Conservation (phyloP, 1,140 invertebrate genomes). For the Anthonomus grandis region DNA sequence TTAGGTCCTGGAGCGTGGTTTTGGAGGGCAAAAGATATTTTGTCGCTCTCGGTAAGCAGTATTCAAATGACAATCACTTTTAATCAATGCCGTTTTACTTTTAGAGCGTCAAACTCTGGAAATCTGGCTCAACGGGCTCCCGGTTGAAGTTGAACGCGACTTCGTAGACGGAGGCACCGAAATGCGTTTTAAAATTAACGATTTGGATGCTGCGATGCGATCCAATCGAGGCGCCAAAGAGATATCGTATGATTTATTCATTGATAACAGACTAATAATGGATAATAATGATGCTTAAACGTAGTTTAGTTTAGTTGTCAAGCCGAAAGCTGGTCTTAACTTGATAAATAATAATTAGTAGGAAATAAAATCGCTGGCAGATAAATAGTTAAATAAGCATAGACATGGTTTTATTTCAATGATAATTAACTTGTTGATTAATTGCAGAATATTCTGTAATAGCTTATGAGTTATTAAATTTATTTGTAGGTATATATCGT, state of each 20-base stretch:
- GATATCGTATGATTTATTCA: slow-evolving; percentile 53
- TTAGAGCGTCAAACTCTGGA: slow-evolving; percentile 75
- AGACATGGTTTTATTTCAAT: no score
- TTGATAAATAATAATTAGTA: no score
- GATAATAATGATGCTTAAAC: slow-evolving; percentile 4
- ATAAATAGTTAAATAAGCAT: no score
- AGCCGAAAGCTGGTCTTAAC: no score
- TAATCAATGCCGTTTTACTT: slow-evolving; percentile 22
- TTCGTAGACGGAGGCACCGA: slow-evolving; percentile 81
- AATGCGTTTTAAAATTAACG: slow-evolving; percentile 63
- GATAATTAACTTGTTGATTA: no score
- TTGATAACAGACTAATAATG: slow-evolving; percentile 40
- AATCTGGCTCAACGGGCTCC: slow-evolving; percentile 72
- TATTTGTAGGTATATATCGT: no score
- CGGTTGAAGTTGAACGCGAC: slow-evolving; percentile 66
- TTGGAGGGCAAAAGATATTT: slow-evolving; percentile 52
- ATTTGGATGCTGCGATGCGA: slow-evolving; percentile 52
- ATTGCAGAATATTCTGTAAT: no score
- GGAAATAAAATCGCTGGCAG: no score
- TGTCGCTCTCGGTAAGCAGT: slow-evolving; percentile 65
- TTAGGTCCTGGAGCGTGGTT: slow-evolving; percentile 52
- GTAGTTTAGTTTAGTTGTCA: not conserved
- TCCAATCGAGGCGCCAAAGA: slow-evolving; percentile 55
- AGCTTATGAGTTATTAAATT: no score
- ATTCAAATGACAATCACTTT: not conserved